Conservation (phyloP, 2,113 vertebrate genomes). For the Prunella fulvescens region DNA sequence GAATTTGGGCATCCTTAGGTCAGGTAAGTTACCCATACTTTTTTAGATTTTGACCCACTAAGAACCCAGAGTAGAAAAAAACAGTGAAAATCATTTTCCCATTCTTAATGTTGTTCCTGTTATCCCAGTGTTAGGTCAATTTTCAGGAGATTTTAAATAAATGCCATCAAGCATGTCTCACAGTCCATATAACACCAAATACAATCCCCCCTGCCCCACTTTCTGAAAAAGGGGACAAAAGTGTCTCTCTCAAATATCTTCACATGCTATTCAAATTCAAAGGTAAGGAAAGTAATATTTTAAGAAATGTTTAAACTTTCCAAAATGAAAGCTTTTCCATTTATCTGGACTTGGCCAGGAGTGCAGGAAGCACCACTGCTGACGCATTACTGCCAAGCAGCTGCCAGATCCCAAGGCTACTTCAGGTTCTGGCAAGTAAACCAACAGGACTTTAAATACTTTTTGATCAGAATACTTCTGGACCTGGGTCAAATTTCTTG, state of each 20-base stretch:
- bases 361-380: not conserved
- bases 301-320: not conserved
- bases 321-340: not conserved
- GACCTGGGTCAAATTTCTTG: not conserved
- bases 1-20: not conserved
- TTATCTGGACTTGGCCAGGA: not conserved
- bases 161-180: not conserved
- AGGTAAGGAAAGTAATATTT: not conserved
- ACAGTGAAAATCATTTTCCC: not conserved
- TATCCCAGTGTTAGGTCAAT: not conserved
- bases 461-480: not conserved
- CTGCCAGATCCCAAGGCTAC: conserved; percentile 39
- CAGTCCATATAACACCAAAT: not conserved
- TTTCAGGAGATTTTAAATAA: not conserved
- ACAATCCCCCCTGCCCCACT: accelerated
- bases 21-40: not conserved
- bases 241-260: not conserved
- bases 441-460: not conserved
- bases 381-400: not conserved
- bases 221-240: not conserved
- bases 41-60: not conserved
- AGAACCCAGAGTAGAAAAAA: not conserved
- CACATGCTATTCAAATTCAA: not conserved
- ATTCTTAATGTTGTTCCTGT: not conserved
- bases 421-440: conserved; percentile 39